phyloP scores from a whole-genome alignment of 2,888 invertebrate species.

The Aricia artaxerxes region DNA sequence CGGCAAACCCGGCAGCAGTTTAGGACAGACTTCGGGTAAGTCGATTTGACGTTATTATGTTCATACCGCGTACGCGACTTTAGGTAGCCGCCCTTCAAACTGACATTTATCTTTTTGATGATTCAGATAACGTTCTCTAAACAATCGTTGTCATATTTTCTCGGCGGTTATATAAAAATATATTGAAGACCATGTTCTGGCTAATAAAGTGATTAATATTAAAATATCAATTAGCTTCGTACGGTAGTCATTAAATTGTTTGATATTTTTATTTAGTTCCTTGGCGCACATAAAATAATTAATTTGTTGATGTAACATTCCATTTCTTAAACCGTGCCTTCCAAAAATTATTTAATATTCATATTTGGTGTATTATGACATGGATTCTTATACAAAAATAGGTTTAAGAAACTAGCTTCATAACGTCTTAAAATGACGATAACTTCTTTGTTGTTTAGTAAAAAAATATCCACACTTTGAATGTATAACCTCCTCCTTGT shows the following conservation, averaged over 20 bases:
- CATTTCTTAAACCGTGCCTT: background rate
- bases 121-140: background rate
- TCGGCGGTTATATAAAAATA: background rate
- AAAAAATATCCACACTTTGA: background rate
- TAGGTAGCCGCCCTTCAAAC: background rate
- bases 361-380: background rate
- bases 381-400: background rate
- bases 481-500: background rate
- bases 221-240: background rate
- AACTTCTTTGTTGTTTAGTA: constrained; percentile 35
- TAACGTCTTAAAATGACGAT: background rate
- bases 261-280: no score
- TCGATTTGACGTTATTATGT: constrained; percentile 34
- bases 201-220: background rate
- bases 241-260: background rate
- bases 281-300: background rate
- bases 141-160: background rate
- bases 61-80: background rate
- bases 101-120: background rate
- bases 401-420: background rate
- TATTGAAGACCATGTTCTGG: no score
- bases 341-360: no score
- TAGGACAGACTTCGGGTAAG: constrained; percentile 73
- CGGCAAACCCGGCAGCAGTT: constrained; percentile 69
- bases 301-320: background rate